Conservation (phyloP, 37 sponge, comb jelly and placozoan genomes). For the Spongilla lacustris region DNA sequence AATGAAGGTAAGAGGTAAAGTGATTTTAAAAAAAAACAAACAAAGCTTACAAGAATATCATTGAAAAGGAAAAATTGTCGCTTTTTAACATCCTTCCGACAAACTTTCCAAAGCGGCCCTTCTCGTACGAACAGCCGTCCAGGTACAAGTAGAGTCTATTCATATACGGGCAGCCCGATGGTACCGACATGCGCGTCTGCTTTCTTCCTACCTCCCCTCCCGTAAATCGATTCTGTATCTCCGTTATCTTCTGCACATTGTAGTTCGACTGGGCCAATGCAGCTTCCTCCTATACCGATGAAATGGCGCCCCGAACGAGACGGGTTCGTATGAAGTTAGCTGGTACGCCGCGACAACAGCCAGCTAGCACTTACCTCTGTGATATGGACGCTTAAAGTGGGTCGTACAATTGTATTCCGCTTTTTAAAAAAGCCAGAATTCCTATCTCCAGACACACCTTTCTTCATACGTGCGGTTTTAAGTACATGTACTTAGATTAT, state of each 20-base stretch:
- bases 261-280: slow-evolving; percentile 79
- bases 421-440: neutral
- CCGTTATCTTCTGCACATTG: slow-evolving; percentile 79
- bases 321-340: no score
- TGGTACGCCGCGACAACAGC: no score
- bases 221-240: slow-evolving; percentile 77
- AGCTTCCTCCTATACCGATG: slow-evolving; percentile 46
- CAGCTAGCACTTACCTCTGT: neutral
- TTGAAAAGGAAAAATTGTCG: slow-evolving; percentile 87
- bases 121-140: slow-evolving; percentile 82
- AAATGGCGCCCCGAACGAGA: neutral
- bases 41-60: slow-evolving; percentile 72
- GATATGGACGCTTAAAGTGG: neutral
- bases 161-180: no score
- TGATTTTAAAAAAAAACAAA: neutral
- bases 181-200: no score
- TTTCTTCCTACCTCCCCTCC: slow-evolving; percentile 84
- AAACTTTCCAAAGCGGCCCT: slow-evolving; percentile 75
- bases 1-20: neutral
- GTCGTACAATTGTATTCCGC: neutral
- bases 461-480: neutral
- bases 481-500: no score
- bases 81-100: slow-evolving; percentile 82
- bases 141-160: slow-evolving; percentile 66
- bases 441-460: neutral